These are phyloP conservation scores for Tetrax tetrax DNA, from an alignment of 2,113 vertebrate genomes.

Conservation along the genomic window DNA sequence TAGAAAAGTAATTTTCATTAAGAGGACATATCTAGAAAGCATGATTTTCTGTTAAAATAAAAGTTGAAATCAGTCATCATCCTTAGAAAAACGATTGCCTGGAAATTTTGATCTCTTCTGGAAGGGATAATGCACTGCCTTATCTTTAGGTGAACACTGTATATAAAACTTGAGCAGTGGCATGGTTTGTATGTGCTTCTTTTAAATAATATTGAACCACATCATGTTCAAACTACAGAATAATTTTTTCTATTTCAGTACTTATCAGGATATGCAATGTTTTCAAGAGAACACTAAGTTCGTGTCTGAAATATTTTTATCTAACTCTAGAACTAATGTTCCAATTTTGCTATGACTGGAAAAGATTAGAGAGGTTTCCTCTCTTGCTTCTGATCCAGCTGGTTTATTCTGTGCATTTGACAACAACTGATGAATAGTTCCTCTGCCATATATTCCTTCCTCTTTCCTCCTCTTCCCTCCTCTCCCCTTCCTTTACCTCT, in stretches of 20 bases:
- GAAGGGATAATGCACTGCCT: neutral
- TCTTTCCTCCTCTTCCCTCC: neutral
- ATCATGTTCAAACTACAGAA: neutral
- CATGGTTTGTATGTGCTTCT: neutral
- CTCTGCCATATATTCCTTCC: neutral
- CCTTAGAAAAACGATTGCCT: neutral
- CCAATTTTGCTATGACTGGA: neutral
- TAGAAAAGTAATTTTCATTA: neutral
- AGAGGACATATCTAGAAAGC: neutral
- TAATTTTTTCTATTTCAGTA: neutral
- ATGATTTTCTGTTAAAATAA: neutral
- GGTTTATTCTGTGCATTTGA: neutral
- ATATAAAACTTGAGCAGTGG: neutral
- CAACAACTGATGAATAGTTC: neutral
- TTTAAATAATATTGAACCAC: neutral
- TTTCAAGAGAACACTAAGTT: neutral
- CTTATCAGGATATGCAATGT: neutral
- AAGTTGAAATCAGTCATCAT: neutral
- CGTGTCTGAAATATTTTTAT: neutral
- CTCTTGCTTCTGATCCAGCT: neutral
- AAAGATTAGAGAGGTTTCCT: neutral
- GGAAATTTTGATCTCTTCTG: neutral
- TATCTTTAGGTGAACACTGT: neutral
- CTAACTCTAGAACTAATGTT: neutral
- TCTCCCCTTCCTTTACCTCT: neutral